phyloP scores from a whole-genome alignment of 2,888 invertebrate species.

The Perizoma affinitatum region DNA sequence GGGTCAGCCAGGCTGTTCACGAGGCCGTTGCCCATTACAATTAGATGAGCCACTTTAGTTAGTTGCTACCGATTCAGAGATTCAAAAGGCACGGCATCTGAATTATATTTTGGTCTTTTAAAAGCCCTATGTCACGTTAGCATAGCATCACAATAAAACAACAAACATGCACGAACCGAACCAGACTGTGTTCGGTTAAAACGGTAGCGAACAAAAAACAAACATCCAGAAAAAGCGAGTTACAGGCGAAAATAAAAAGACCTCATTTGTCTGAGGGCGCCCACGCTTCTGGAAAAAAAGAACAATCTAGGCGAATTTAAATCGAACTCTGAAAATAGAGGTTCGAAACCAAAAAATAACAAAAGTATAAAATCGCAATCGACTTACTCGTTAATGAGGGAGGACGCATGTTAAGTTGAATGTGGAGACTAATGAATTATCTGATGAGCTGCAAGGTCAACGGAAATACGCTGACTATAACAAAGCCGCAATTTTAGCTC shows the following conservation, averaged over 20 bases:
- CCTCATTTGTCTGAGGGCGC: constrained; percentile 50
- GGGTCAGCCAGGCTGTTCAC: constrained; percentile 55
- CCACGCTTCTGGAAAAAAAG: constrained; percentile 44
- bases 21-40: constrained; percentile 60
- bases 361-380: constrained; percentile 36
- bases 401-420: constrained; percentile 52
- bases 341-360: constrained; percentile 45
- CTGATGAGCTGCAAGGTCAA: constrained; percentile 47
- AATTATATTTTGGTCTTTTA: constrained; percentile 34
- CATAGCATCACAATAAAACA: constrained; percentile 52
- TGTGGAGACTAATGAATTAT: constrained; percentile 52
- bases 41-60: constrained; percentile 58
- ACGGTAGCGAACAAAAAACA: constrained; percentile 65
- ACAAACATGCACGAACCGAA: constrained; percentile 59
- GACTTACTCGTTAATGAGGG: constrained; percentile 60
- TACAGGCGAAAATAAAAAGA: constrained; percentile 60
- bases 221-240: constrained; percentile 49
- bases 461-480: constrained; percentile 47
- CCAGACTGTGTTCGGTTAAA: constrained; percentile 70
- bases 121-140: constrained; percentile 31
- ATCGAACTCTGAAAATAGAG: constrained; percentile 52
- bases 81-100: constrained; percentile 31
- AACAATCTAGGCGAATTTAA: constrained; percentile 41
- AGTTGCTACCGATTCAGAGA: constrained; percentile 60
- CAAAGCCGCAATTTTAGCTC: constrained; percentile 46